phyloP scores from a whole-genome alignment of 1,140 invertebrate species.

The Drosophila pectinifera region DNA sequence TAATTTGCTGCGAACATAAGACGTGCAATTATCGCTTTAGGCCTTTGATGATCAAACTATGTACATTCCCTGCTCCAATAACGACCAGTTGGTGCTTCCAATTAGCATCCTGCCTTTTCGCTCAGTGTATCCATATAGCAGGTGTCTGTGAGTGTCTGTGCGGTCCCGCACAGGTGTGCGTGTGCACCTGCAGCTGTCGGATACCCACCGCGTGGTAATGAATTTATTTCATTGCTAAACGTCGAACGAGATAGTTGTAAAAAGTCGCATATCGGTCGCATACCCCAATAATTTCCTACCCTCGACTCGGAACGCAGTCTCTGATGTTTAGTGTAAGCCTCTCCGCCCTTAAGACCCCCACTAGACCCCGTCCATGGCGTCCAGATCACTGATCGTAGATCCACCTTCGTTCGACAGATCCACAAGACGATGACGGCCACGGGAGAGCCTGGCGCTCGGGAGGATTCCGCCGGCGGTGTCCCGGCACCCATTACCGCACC shows the following conservation, averaged over 20 bases:
- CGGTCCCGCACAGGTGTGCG: slow-evolving; percentile 2
- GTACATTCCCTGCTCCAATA: slow-evolving; percentile 5
- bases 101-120: slow-evolving; percentile 26
- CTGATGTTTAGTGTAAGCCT: slow-evolving; percentile 54
- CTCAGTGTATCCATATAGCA: slow-evolving; percentile 34
- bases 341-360: neutral
- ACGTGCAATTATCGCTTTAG: neutral
- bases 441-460: slow-evolving; percentile 57
- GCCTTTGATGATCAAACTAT: slow-evolving; percentile 1
- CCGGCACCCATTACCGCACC: slow-evolving; percentile 28
- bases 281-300: slow-evolving; percentile 27
- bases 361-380: neutral
- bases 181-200: slow-evolving; percentile 43
- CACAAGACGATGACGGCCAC: slow-evolving; percentile 68
- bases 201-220: slow-evolving; percentile 62
- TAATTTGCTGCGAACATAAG: neutral
- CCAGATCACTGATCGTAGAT: slow-evolving; percentile 12
- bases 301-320: slow-evolving; percentile 29
- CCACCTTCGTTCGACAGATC: slow-evolving; percentile 12
- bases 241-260: slow-evolving; percentile 80
- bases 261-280: slow-evolving; percentile 54
- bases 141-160: slow-evolving; percentile 16
- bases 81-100: neutral
- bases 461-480: slow-evolving; percentile 30
- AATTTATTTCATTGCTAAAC: slow-evolving; percentile 82